Evolutionary conservation across 2,113 vertebrate species (phyloP).

Genomic region (Pachyramphus minor): DNA sequence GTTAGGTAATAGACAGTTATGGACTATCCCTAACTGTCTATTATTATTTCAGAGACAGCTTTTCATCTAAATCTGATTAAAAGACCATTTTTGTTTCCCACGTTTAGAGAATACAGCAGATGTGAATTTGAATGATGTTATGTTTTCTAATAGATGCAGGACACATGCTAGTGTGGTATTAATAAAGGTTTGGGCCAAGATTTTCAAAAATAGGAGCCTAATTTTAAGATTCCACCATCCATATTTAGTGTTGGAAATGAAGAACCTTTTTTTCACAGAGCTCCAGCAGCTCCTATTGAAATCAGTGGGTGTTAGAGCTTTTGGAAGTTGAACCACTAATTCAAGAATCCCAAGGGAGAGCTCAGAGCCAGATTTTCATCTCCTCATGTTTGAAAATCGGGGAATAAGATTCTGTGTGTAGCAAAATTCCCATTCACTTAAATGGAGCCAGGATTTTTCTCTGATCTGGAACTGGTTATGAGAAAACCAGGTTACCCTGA

Average conservation of each 20-base stretch:
- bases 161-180: background rate
- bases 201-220: conserved; percentile 33
- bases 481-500: background rate
- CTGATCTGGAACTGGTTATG: background rate
- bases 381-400: background rate
- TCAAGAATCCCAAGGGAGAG: background rate
- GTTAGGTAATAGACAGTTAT: background rate
- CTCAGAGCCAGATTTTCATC: conserved; percentile 24
- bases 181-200: conserved; percentile 38
- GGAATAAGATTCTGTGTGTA: background rate
- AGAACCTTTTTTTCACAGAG: conserved; percentile 6
- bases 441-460: background rate
- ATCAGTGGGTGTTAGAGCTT: conserved; percentile 18
- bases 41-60: background rate
- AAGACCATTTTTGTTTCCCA: conserved; percentile 7
- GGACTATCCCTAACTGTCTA: background rate
- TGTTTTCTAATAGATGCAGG: background rate
- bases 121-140: conserved; percentile 10
- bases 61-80: conserved; percentile 22
- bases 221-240: conserved; percentile 39
- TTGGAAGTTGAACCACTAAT: conserved; percentile 28
- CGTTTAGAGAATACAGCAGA: conserved; percentile 6
- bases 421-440: background rate
- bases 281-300: conserved; percentile 34
- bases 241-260: conserved; percentile 41